Evolutionary conservation across 2,797 vertebrate species (phyloP), one percentile per base, ranked within the genome.

Genomic region (Lepus townsendii): DNA sequence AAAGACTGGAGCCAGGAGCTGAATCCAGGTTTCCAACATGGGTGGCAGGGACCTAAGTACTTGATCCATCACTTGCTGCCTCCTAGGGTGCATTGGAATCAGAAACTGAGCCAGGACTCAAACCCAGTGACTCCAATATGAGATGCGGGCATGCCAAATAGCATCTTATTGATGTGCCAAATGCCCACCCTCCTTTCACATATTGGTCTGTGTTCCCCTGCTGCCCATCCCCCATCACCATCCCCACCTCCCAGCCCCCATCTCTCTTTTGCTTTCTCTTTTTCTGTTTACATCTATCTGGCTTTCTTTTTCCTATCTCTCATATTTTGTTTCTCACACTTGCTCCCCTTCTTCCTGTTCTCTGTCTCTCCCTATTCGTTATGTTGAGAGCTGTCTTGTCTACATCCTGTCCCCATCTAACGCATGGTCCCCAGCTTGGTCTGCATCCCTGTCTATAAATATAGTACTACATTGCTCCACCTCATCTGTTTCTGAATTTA

Each of bases 401-500:
- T 95, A 50, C 30, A 91, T 82, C 71, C 8, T 78, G 82, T 72
- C 35, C 3, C 52, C n/a, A 32, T 65, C 57, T 75, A 85, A 95
- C 11, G 63, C 78, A 82, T 17, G 42, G 14, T 54, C 87, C 65
- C 92, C 69, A 69, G 87, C 22, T 92, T 75, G 76, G 73, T 96
- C 32, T 24, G 47, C 79, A 47, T 82, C 80, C 63, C 66, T 20
- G 7, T 93, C 50, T 76, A 62, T 76, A 75, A 10, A 75, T 54
- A 77, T 79, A 66, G 72, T 32, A 93, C 47, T 47, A 72, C 38
- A 83, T 84, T 83, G 47, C 8, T 80, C 9, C 84, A 69, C 30
- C 62, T 95, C 20, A 93, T 82, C 27, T 96, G 52, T 82, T 88
- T 88, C 69, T 91, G 82, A 92, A 80, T 76, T 84, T 82, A 1